Conservation (phyloP, 2,113 vertebrate genomes). For the Deroptyus accipitrinus region DNA sequence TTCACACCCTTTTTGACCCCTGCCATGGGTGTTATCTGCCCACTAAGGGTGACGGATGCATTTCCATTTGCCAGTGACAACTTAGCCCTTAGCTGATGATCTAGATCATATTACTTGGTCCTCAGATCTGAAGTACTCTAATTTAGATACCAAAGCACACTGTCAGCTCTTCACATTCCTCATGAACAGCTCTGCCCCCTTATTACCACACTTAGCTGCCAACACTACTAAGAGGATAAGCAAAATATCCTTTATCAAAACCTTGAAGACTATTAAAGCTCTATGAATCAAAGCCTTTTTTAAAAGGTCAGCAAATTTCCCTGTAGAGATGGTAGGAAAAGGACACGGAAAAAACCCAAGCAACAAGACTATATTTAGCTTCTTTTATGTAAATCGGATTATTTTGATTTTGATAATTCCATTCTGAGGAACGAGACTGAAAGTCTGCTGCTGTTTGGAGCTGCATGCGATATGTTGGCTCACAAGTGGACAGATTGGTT, state of each 20-base stretch:
- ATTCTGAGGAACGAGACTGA: background rate
- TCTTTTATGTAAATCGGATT: background rate
- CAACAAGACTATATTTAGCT: background rate
- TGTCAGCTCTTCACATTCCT: background rate
- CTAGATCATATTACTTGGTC: background rate
- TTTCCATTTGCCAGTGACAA: background rate
- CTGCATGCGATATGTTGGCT: background rate
- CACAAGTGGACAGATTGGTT: rapidly evolving
- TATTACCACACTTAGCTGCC: background rate
- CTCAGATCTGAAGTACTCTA: background rate
- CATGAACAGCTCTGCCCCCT: background rate
- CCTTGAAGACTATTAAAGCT: background rate
- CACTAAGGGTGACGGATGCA: background rate
- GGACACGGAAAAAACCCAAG: background rate
- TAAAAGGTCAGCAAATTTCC: slow-evolving; percentile 1
- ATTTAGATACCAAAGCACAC: background rate
- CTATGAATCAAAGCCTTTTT: background rate
- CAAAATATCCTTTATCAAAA: background rate
- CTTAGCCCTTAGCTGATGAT: background rate
- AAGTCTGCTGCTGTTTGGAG: background rate
- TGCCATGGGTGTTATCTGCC: background rate
- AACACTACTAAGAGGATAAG: background rate
- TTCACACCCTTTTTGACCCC: background rate
- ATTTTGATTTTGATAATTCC: background rate
- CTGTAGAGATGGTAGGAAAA: background rate